Percentiles rank a stretch among this genome's conserved stretches.
These are phyloP conservation scores for Xestia ashworthii DNA, from an alignment of 2,888 invertebrate genomes.

Conservation along the genomic window DNA sequence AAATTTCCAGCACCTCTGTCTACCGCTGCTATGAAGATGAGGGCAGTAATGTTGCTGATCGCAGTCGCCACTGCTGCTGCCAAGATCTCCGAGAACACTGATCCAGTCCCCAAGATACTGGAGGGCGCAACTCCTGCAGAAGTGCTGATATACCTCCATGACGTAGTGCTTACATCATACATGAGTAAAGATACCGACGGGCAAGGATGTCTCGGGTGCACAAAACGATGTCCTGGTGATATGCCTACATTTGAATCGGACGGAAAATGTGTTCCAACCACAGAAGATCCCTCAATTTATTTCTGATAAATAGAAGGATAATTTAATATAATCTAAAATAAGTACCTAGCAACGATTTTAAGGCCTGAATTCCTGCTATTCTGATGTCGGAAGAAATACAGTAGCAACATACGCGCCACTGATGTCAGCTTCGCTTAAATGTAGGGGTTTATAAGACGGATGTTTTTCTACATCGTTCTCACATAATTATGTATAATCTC, in stretches of 20 bases:
- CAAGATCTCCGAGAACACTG: too few relatives aligned
- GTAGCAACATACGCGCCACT: too few relatives aligned
- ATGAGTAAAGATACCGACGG: background rate
- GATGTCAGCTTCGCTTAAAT: too few relatives aligned
- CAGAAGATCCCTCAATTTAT: background rate
- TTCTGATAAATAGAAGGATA: too few relatives aligned
- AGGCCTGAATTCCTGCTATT: too few relatives aligned
- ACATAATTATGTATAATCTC: too few relatives aligned
- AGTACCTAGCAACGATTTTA: too few relatives aligned
- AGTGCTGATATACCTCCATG: constrained; percentile 4
- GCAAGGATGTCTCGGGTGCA: background rate
- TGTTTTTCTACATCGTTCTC: too few relatives aligned
- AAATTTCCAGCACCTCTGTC: background rate
- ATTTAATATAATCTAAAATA: too few relatives aligned
- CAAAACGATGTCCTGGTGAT: background rate
- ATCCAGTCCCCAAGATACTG: background rate
- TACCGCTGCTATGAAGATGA: background rate
- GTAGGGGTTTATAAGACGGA: too few relatives aligned
- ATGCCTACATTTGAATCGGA: fast-evolving
- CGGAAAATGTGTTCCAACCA: background rate
- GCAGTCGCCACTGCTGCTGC: background rate
- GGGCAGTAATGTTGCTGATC: constrained; percentile 7
- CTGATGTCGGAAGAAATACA: too few relatives aligned
- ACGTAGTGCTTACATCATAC: background rate
- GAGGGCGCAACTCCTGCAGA: background rate